A percentile compares a stretch with the other conserved stretches of the same genome.
These are phyloP conservation scores for Haemorhous mexicanus DNA, from an alignment of 2,113 vertebrate genomes.

Conservation along the genomic window DNA sequence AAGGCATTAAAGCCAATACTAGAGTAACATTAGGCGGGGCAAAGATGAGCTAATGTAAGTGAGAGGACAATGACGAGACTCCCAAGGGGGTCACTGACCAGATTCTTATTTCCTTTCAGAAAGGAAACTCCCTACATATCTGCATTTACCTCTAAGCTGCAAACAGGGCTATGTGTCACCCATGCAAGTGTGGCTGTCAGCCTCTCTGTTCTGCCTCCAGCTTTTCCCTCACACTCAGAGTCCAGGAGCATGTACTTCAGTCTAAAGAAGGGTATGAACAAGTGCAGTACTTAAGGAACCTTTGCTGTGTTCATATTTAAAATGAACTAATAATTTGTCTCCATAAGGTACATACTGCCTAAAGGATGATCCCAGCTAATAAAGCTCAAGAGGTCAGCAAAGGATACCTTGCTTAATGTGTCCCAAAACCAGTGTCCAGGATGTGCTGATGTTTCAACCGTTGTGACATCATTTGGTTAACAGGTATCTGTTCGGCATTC, in stretches of 20 bases:
- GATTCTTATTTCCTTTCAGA: background rate
- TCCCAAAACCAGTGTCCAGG: constrained; percentile 31
- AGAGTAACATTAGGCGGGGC: background rate
- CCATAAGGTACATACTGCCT: background rate
- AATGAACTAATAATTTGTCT: background rate
- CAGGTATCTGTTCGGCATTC: background rate
- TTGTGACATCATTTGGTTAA: background rate
- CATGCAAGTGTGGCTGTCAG: background rate
- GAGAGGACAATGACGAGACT: background rate
- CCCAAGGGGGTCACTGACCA: background rate
- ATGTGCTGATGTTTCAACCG: background rate
- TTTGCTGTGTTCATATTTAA: background rate
- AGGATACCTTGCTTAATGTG: background rate
- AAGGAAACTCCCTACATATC: background rate
- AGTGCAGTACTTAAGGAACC: background rate
- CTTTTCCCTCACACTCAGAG: fast-evolving
- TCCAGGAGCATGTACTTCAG: background rate
- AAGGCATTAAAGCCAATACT: background rate
- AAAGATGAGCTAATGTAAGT: background rate
- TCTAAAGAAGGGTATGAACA: background rate
- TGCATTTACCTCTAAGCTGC: background rate
- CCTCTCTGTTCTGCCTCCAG: background rate
- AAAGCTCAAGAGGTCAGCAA: constrained; percentile 26
- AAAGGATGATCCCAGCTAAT: background rate
- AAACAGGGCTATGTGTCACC: background rate